Conservation (phyloP, 2,888 invertebrate genomes). For the Drosophila macrospina region DNA sequence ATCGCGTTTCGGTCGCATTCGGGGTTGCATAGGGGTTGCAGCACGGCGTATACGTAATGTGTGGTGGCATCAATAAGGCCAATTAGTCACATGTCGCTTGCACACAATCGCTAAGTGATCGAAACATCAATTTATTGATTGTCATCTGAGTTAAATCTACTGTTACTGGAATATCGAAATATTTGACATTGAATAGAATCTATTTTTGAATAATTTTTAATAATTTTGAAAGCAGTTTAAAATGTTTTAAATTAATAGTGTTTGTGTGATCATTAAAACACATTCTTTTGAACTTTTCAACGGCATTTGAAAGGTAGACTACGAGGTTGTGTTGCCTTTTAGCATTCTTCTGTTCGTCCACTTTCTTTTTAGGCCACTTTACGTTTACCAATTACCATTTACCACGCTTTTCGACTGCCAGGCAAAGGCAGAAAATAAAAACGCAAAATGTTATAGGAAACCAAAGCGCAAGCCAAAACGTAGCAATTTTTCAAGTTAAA, state of each 20-base stretch:
- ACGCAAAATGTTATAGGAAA: slow-evolving; percentile 47
- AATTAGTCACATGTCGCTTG: slow-evolving; percentile 15
- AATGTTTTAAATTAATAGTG: slow-evolving; percentile 7
- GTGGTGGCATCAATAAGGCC: slow-evolving; percentile 11
- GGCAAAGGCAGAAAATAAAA: slow-evolving; percentile 38
- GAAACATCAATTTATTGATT: slow-evolving; percentile 9
- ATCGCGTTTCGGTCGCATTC: slow-evolving; percentile 6
- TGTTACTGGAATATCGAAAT: too few species aligned
- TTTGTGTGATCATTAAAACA: not conserved
- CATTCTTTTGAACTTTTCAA: slow-evolving; percentile 5
- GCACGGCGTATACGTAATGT: slow-evolving; percentile 29
- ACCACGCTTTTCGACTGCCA: slow-evolving; percentile 65
- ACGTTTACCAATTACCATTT: slow-evolving; percentile 70
- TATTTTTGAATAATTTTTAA: too few species aligned
- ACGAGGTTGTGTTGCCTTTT: slow-evolving; percentile 40
- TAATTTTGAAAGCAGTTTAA: too few species aligned
- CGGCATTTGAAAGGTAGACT: slow-evolving; percentile 38
- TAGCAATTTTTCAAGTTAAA: slow-evolving; percentile 80
- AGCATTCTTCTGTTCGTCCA: slow-evolving; percentile 61
- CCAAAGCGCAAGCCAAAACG: slow-evolving; percentile 69
- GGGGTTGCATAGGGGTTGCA: slow-evolving; percentile 37
- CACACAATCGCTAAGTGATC: slow-evolving; percentile 2
- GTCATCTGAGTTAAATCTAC: not conserved
- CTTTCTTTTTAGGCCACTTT: slow-evolving; percentile 63
- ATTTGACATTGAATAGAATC: not conserved